Base-by-base conservation (phyloP, 2,888 invertebrate genomes). In the Pammene fasciana region DNA sequence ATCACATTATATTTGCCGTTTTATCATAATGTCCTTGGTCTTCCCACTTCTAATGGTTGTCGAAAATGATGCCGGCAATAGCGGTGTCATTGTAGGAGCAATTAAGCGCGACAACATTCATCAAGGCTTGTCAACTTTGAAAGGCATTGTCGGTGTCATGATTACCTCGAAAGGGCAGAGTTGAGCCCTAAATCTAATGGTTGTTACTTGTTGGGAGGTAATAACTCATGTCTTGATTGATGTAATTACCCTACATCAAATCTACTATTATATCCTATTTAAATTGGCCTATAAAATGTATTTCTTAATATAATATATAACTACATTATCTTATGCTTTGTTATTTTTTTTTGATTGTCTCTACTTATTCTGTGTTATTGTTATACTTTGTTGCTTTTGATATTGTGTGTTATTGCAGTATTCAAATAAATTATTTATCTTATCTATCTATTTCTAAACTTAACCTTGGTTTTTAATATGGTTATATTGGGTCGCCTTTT, bases 71-170 rank as follows among this genome's bases (percentile, higher is more conserved):
- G 50, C 16, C n/a, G 45, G 46, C 54, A 45, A 54, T 48, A 52
- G 67, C 45, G 50, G 64, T 52, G 68, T 8, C 45, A 50, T 68
- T 59, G 64, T 64, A 43, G 38, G 56, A 48, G 62, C 50, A 64
- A 68, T 64, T 68, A 68, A 36, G 38, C 52, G 38, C 54, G 50
- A 38, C 43, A 50, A 52, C 61, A 61, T 68, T 52, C 45, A 50
- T 64, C 50, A 45, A 57, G 43, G 16, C 55, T 56, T 57, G 68
- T 57, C 62, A 68, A 67, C 46, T 50, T 48, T 62, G 38, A 18
- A 13, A 26, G 50, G 43, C 59, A 26, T 48, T 56, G 55, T 43
- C 43, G 34, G 52, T 56, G 50, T 64, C 62, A 36, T 57, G 64
- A 68, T 68, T 59, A 45, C 38, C 43, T 10, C 14, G 43, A 57